A percentile compares a stretch with the other conserved stretches of the same genome.
phyloP scores from a whole-genome alignment of 2,797 vertebrate genomes.

The Arvicola amphibius region DNA sequence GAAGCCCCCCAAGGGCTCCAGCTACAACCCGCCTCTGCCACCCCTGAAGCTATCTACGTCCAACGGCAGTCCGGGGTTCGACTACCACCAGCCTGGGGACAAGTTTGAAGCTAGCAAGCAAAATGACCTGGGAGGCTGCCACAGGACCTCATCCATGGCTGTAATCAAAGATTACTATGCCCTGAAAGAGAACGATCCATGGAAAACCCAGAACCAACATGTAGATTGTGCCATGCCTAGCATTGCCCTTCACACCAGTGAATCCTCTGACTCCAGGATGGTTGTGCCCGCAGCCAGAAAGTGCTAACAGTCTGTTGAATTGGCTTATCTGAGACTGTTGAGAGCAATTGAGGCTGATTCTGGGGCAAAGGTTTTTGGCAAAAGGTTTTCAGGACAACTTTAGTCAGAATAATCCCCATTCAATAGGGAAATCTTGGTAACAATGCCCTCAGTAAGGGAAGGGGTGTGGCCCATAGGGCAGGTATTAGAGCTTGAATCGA shows the following conservation, averaged over 20 bases:
- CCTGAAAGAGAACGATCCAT: slow-evolving; percentile 93
- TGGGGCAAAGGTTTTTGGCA: background rate
- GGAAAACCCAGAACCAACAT: background rate
- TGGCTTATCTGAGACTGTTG: background rate
- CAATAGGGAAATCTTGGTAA: background rate
- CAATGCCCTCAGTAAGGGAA: background rate
- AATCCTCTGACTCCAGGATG: background rate
- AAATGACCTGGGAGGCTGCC: slow-evolving; percentile 92
- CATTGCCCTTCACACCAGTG: background rate
- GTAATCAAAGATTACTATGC: slow-evolving; percentile 98
- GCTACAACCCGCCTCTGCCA: slow-evolving; percentile 89
- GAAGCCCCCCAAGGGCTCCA: slow-evolving; percentile 90
- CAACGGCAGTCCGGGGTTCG: slow-evolving; percentile 94
- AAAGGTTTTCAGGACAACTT: background rate
- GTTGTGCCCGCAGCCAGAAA: background rate
- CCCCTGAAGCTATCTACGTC: slow-evolving; percentile 95
- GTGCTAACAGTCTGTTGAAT: background rate
- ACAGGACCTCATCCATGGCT: slow-evolving; percentile 95
- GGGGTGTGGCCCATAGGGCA: background rate
- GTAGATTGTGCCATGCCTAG: background rate
- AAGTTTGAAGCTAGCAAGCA: slow-evolving; percentile 90
- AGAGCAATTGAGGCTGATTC: background rate
- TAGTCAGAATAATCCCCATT: background rate
- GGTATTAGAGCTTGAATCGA: background rate
- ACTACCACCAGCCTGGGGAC: slow-evolving; percentile 88